Conservation (phyloP, 2,888 invertebrate genomes). For the Leptopilina myrica region DNA sequence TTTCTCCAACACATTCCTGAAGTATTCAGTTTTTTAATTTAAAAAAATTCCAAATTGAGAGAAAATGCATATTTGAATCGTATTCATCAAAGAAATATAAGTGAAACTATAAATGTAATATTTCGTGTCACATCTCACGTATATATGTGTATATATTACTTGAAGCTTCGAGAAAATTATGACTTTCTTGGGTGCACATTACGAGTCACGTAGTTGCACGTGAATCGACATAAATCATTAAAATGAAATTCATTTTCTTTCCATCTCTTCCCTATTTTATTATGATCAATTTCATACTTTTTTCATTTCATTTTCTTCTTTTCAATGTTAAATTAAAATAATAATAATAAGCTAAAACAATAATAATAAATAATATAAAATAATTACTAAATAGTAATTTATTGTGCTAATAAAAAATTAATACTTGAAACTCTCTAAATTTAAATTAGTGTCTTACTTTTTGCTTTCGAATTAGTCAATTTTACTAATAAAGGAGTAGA, state of each 20-base stretch:
- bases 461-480: too few species aligned
- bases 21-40: too few species aligned
- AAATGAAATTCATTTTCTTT: constrained; percentile 60
- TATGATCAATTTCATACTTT: not conserved
- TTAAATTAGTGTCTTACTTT: too few species aligned
- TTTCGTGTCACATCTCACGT: constrained; percentile 53
- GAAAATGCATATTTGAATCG: constrained; percentile 23
- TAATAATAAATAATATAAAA: too few species aligned
- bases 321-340: too few species aligned
- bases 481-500: too few species aligned
- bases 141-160: constrained; percentile 42
- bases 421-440: too few species aligned
- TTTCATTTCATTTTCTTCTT: not conserved
- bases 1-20: not conserved
- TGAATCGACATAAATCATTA: constrained; percentile 66
- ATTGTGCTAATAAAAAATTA: too few species aligned
- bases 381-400: not conserved
- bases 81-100: constrained; percentile 48
- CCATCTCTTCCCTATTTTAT: not conserved
- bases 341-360: too few species aligned
- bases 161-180: constrained; percentile 61
- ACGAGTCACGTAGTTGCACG: constrained; percentile 56
- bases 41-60: not conserved
- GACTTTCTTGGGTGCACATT: constrained; percentile 49
- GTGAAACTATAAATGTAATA: constrained; percentile 52